Evolutionary conservation across 2,888 invertebrate species (phyloP).

Genomic region (Coecobrya sp.): DNA sequence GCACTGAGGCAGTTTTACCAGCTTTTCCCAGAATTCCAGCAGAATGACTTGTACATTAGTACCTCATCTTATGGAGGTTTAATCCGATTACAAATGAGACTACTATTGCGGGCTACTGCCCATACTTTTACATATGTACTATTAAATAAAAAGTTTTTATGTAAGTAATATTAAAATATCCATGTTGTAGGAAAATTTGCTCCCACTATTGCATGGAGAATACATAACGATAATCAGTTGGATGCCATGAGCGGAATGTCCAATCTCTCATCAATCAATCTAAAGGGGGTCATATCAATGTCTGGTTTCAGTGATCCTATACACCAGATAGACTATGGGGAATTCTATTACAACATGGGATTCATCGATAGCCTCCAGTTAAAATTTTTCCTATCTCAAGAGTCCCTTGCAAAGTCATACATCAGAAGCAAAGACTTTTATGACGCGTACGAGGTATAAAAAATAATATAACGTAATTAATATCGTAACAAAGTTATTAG

Average conservation of each 20-base stretch:
- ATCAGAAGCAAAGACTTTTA: conserved; percentile 79
- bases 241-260: conserved; percentile 87
- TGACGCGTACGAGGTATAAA: conserved; percentile 82
- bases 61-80: conserved; percentile 95
- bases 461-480: not conserved
- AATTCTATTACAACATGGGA: conserved; percentile 88
- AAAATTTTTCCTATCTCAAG: conserved; percentile 85
- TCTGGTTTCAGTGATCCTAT: conserved; percentile 87
- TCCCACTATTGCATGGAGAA: conserved; percentile 81
- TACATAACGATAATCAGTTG: conserved; percentile 76
- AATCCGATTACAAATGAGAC: conserved; percentile 86
- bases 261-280: conserved; percentile 89
- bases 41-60: conserved; percentile 94
- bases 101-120: conserved; percentile 81
- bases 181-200: conserved; percentile 77
- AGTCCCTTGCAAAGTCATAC: conserved; percentile 80
- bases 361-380: conserved; percentile 86
- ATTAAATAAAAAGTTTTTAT: not conserved
- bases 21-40: conserved; percentile 92
- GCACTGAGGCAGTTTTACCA: conserved; percentile 94
- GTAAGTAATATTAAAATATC: not conserved
- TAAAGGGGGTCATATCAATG: conserved; percentile 88
- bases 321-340: conserved; percentile 87
- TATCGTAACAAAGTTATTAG: too few species aligned
- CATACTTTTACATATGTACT: not conserved